phyloP scores from a whole-genome alignment of 2,888 invertebrate genomes.

The Latrodectus hesperus region DNA sequence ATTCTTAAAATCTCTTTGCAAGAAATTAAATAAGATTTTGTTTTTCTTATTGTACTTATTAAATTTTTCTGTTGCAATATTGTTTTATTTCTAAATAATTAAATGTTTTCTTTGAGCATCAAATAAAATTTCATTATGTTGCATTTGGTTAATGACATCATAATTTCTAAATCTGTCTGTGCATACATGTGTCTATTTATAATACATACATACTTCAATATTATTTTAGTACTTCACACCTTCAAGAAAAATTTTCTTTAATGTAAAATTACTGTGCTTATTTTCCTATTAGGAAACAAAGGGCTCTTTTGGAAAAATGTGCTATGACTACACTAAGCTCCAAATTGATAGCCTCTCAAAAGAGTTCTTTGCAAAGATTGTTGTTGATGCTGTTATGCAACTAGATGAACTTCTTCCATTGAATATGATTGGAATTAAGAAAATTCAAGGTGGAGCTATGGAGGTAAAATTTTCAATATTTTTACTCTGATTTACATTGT shows the following conservation, averaged over 20 bases:
- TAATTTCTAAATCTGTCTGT: not conserved
- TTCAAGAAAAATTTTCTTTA: not conserved
- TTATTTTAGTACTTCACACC: not conserved
- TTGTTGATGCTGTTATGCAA: slow-evolving; percentile 95
- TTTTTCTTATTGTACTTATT: too few relatives aligned
- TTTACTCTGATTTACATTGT: too few relatives aligned
- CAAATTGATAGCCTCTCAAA: slow-evolving; percentile 96
- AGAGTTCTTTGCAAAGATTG: slow-evolving; percentile 96
- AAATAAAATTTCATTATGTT: too few relatives aligned
- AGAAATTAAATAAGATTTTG: too few relatives aligned
- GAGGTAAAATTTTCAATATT: slow-evolving; percentile 74
- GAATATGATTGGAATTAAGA: slow-evolving; percentile 99
- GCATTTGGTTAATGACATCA: not conserved
- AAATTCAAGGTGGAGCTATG: slow-evolving; percentile 82
- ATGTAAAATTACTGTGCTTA: too few relatives aligned
- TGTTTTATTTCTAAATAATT: too few relatives aligned
- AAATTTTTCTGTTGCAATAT: too few relatives aligned
- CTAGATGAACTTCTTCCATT: slow-evolving; percentile 93
- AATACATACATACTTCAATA: not conserved
- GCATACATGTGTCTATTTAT: not conserved
- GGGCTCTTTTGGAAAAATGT: slow-evolving; percentile 81
- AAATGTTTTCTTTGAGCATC: too few relatives aligned
- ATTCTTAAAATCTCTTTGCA: too few relatives aligned
- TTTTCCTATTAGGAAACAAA: slow-evolving; percentile 42
- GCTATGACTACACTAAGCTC: slow-evolving; percentile 97